Percentiles rank a stretch among this genome's conserved stretches.
phyloP scores from a whole-genome alignment of 2,888 invertebrate genomes.

The Ptychoptera albimana region DNA sequence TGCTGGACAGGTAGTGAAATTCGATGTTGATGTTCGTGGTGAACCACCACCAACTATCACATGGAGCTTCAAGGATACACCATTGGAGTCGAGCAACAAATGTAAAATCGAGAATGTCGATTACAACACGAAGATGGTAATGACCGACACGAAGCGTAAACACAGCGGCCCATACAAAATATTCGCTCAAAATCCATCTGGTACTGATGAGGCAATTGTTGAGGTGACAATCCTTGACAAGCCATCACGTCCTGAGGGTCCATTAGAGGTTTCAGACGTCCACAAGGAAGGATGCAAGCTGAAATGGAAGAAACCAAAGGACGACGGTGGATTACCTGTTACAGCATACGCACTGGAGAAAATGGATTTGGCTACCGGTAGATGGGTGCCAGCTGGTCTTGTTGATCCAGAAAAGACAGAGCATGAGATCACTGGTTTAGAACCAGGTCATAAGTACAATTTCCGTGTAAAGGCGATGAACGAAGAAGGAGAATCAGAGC shows the following conservation, averaged over 20 bases:
- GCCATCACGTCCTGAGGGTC: constrained; percentile 50
- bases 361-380: constrained; percentile 75
- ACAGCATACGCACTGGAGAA: constrained; percentile 87
- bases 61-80: constrained; percentile 44
- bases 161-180: constrained; percentile 85
- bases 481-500: constrained; percentile 94
- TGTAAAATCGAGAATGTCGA: constrained; percentile 77
- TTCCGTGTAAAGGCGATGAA: constrained; percentile 96
- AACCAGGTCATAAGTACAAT: constrained; percentile 90
- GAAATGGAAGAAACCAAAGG: constrained; percentile 89
- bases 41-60: constrained; percentile 88
- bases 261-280: constrained; percentile 76
- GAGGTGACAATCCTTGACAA: constrained; percentile 73
- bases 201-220: constrained; percentile 84
- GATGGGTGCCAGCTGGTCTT: constrained; percentile 77
- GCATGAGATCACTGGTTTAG: constrained; percentile 67
- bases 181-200: constrained; percentile 83
- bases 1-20: constrained; percentile 75
- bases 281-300: constrained; percentile 89
- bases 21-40: constrained; percentile 90
- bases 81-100: constrained; percentile 48
- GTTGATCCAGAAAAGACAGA: constrained; percentile 69
- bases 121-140: constrained; percentile 72
- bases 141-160: constrained; percentile 66
- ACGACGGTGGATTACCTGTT: constrained; percentile 87